These are phyloP conservation scores for Thaumatotibia leucotreta DNA, from an alignment of 1,140 invertebrate genomes.

Conservation along the genomic window DNA sequence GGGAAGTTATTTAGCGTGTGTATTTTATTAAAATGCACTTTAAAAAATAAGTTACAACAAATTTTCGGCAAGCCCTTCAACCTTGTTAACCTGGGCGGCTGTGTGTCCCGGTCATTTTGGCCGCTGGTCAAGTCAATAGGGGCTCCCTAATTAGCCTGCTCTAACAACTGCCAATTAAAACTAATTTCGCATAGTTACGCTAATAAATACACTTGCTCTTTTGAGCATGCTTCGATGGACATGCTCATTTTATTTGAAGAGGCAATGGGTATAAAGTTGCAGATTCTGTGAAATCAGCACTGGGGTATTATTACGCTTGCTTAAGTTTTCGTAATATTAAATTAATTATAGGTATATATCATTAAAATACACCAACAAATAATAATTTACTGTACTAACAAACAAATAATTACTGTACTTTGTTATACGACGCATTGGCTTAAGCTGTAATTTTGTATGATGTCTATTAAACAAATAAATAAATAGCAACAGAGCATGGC, in stretches of 20 bases:
- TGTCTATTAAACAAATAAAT: too few relatives aligned
- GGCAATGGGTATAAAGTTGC: not conserved
- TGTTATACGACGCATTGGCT: too few relatives aligned
- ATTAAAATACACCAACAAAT: too few relatives aligned
- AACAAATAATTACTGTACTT: too few relatives aligned
- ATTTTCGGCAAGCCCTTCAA: too few relatives aligned
- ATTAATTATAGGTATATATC: too few relatives aligned
- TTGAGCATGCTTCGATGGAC: constrained; percentile 2
- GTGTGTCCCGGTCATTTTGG: constrained; percentile 55
- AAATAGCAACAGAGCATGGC: too few relatives aligned
- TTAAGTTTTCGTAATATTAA: not conserved
- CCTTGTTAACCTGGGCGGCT: constrained; percentile 16
- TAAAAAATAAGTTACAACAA: too few relatives aligned
- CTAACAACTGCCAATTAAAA: constrained; percentile 60
- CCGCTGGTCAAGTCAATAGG: constrained; percentile 52
- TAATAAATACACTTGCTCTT: constrained; percentile 29
- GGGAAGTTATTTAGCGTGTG: too few relatives aligned
- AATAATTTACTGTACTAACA: too few relatives aligned
- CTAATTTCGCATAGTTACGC: constrained; percentile 55
- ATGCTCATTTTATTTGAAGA: constrained; percentile 9
- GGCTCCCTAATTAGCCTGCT: constrained; percentile 56
- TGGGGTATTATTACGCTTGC: not conserved
- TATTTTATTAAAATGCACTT: too few relatives aligned
- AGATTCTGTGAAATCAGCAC: not conserved
- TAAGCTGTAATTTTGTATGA: too few relatives aligned